Evolutionary conservation across 1,140 invertebrate species (phyloP).

Genomic region (Ceratina australensis): DNA sequence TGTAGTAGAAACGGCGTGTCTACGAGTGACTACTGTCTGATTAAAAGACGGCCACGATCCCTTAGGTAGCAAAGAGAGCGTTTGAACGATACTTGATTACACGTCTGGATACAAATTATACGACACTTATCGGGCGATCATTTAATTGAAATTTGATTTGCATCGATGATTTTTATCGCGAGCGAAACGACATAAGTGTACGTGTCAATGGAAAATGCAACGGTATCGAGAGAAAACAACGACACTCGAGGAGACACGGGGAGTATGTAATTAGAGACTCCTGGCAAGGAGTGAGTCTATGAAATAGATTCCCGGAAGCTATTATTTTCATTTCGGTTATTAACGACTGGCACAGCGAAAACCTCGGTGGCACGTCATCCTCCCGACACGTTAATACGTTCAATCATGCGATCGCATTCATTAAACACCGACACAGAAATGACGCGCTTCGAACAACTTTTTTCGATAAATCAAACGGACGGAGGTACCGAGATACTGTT

Average conservation of each 20-base stretch:
- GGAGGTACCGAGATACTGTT: background rate
- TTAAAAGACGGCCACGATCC: background rate
- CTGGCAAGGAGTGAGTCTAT: constrained; percentile 47
- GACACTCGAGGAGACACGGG: background rate
- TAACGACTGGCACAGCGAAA: constrained; percentile 25
- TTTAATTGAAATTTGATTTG: background rate
- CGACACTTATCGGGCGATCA: background rate
- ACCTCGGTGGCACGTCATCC: background rate
- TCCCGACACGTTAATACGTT: constrained; percentile 2
- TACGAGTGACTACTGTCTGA: background rate
- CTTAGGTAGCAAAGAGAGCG: background rate
- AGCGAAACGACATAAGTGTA: background rate
- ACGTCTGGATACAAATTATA: background rate
- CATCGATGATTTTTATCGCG: too few relatives aligned
- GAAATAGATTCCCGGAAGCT: constrained; percentile 44
- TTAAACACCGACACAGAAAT: background rate
- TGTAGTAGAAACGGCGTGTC: too few relatives aligned
- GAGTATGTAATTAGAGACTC: constrained; percentile 5
- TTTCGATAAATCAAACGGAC: background rate
- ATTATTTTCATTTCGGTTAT: constrained; percentile 56
- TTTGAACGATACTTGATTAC: background rate
- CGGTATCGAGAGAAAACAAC: background rate
- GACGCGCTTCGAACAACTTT: background rate
- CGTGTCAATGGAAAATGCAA: too few relatives aligned
- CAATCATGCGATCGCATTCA: background rate